Percentiles rank a stretch among this genome's conserved stretches.
These are phyloP conservation scores for Noctua pronuba DNA, from an alignment of 2,888 invertebrate genomes.

Conservation along the genomic window DNA sequence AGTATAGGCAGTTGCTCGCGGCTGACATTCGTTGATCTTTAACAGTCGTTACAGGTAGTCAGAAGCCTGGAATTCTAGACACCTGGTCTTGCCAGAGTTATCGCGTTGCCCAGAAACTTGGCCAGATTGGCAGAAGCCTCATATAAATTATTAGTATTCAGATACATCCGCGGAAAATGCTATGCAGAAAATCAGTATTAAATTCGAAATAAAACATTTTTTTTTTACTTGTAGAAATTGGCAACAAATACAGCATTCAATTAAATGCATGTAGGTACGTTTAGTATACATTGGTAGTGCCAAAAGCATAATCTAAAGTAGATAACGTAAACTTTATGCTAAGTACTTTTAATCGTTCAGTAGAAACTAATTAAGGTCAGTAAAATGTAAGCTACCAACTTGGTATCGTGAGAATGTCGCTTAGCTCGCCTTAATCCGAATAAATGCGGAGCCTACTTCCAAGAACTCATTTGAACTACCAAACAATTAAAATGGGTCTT, in stretches of 20 bases:
- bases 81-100: not conserved
- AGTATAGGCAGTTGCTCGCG: not conserved
- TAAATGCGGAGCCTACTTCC: constrained; percentile 32
- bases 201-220: not conserved
- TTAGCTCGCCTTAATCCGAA: constrained; percentile 38
- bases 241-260: not conserved
- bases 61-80: not conserved
- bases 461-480: constrained; percentile 20
- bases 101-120: not conserved
- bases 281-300: not conserved
- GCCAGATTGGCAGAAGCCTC: not conserved
- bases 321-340: constrained; percentile 34
- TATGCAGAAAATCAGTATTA: not conserved
- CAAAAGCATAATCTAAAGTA: constrained; percentile 13
- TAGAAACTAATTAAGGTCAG: constrained; percentile 45
- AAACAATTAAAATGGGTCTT: constrained; percentile 21
- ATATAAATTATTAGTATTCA: not conserved
- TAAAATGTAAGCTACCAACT: constrained; percentile 37
- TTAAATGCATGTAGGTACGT: not conserved
- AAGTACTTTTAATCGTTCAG: constrained; percentile 31
- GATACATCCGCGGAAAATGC: not conserved
- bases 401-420: constrained; percentile 30
- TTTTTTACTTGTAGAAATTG: not conserved
- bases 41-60: not conserved
- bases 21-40: not conserved